phyloP scores from a whole-genome alignment of 2,888 invertebrate genomes.

The Bugulina stolonifera region DNA sequence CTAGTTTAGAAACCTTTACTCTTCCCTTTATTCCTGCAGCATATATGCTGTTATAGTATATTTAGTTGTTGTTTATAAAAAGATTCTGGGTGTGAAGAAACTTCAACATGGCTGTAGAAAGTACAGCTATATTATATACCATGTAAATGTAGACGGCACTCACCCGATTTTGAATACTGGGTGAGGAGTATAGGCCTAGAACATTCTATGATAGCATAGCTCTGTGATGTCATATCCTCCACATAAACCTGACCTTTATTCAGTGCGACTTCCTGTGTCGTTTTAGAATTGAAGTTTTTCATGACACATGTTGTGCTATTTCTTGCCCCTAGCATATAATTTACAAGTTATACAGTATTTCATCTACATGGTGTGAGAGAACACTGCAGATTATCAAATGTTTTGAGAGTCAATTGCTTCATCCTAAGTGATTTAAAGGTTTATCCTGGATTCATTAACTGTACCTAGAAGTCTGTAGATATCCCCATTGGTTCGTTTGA shows the following conservation, averaged over 20 bases:
- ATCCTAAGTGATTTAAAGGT: background rate
- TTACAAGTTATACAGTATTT: background rate
- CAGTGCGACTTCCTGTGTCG: background rate
- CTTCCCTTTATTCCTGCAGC: no score
- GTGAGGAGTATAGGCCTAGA: background rate
- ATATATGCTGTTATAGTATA: no score
- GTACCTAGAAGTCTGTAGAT: constrained; percentile 7
- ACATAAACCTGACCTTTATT: background rate
- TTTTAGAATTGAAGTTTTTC: background rate
- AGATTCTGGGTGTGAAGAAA: no score
- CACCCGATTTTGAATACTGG: constrained; percentile 17
- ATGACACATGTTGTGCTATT: background rate
- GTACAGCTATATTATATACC: no score
- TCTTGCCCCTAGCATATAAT: constrained; percentile 6
- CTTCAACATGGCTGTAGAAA: no score
- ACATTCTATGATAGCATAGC: background rate
- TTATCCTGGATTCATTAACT: background rate
- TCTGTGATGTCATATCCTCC: background rate
- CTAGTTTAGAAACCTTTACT: no score
- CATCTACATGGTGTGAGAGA: background rate
- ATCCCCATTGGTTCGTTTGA: constrained; percentile 1
- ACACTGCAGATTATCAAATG: background rate
- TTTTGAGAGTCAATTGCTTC: background rate
- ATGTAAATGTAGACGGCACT: background rate
- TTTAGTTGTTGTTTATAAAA: no score